These are phyloP conservation scores for Drosophila grimshawi DNA, from an alignment of 1,140 invertebrate genomes.

Conservation along the genomic window DNA sequence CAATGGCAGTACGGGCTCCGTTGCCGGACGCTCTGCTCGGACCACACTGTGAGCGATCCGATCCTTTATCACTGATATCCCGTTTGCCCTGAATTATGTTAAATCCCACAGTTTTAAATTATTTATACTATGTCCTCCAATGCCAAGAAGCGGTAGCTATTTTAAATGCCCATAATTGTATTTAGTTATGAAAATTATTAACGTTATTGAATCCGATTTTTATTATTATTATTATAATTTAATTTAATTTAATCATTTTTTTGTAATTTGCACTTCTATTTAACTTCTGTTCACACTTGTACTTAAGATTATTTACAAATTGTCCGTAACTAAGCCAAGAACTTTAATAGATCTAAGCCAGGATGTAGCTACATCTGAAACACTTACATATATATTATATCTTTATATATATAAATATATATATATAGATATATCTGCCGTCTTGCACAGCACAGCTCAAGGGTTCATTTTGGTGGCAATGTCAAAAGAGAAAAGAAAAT, in stretches of 20 bases:
- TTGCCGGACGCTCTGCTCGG: conserved; percentile 57
- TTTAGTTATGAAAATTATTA: conserved; percentile 20
- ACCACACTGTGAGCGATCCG: conserved; percentile 56
- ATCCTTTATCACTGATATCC: not conserved
- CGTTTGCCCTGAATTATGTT: not conserved
- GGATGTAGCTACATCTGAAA: not conserved
- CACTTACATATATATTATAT: conserved; percentile 5
- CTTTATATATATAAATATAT: conserved; percentile 2
- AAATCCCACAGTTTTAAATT: conserved; percentile 21
- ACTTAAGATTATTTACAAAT: conserved; percentile 46
- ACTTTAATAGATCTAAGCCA: conserved; percentile 30
- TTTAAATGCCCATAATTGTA: conserved; percentile 12
- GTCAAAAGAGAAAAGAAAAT: not conserved
- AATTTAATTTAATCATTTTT: not conserved
- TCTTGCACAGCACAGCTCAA: conserved; percentile 24
- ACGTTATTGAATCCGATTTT: conserved; percentile 10
- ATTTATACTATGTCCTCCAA: conserved; percentile 36
- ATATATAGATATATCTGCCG: conserved; percentile 12
- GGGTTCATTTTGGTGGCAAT: conserved; percentile 29
- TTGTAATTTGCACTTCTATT: not conserved
- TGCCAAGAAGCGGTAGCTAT: conserved; percentile 39
- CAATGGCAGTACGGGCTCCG: conserved; percentile 59
- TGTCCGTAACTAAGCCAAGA: conserved; percentile 38
- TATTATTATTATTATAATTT: conserved; percentile 18
- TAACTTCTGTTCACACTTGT: conserved; percentile 24